Evolutionary conservation across 2,113 vertebrate genomes (phyloP).

Genomic region (Passer montanus): DNA sequence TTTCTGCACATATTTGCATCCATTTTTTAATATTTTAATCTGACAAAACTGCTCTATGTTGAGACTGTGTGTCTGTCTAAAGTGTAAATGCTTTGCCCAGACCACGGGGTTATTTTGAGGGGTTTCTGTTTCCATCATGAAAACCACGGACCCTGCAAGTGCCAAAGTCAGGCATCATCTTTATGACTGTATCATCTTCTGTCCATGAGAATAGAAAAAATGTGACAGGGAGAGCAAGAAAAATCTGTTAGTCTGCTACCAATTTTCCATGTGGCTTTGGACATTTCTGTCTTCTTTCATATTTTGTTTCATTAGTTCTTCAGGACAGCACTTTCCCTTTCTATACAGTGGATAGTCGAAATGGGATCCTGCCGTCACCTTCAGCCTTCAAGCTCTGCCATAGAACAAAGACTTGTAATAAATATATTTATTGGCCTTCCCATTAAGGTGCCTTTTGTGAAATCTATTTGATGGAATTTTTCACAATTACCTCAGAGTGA

Average conservation of each 20-base stretch:
- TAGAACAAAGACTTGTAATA: not conserved
- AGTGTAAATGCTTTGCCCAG: not conserved
- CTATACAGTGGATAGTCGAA: not conserved
- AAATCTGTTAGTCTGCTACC: not conserved
- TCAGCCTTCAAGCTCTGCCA: not conserved
- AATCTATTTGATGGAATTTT: not conserved
- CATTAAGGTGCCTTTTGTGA: not conserved
- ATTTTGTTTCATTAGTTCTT: not conserved
- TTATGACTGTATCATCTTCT: not conserved
- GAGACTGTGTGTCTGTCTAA: not conserved
- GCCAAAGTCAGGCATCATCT: not conserved
- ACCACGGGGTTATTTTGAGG: rapidly evolving
- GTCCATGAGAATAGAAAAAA: not conserved
- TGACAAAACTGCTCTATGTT: not conserved
- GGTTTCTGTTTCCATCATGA: not conserved
- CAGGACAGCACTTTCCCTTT: not conserved
- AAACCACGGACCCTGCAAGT: not conserved
- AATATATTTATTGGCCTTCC: not conserved
- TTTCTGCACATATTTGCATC: not conserved
- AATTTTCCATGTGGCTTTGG: not conserved
- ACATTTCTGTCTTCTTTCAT: not conserved
- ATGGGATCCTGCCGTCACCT: not conserved
- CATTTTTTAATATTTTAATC: not conserved
- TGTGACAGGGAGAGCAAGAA: not conserved
- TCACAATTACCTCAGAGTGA: not conserved